A percentile compares a stretch with the other conserved stretches of the same genome.
phyloP scores from a whole-genome alignment of 2,888 invertebrate genomes.

The Troides aeacus region DNA sequence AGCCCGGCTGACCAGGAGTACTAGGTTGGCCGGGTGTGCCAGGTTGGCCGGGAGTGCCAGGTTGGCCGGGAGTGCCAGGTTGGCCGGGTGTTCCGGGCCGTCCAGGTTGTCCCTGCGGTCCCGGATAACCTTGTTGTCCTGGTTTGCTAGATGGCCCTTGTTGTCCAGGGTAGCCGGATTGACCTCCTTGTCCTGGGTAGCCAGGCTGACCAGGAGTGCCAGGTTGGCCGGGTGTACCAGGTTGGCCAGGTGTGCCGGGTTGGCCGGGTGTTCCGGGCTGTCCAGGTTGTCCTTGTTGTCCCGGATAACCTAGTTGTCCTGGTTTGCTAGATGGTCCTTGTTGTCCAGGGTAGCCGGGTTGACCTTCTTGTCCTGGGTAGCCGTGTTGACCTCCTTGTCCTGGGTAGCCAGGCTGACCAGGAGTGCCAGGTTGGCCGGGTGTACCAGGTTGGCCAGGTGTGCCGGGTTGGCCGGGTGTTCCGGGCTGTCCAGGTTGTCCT shows the following conservation, averaged over 20 bases:
- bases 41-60: no score
- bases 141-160: constrained; percentile 45
- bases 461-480: constrained; percentile 34
- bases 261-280: constrained; percentile 37
- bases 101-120: constrained; percentile 32
- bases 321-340: constrained; percentile 34
- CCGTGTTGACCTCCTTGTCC: constrained; percentile 37
- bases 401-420: constrained; percentile 46
- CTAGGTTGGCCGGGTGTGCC: constrained; percentile 28
- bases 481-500: constrained; percentile 4
- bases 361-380: constrained; percentile 41
- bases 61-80: constrained; percentile 4
- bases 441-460: constrained; percentile 38
- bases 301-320: constrained; percentile 36
- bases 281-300: constrained; percentile 22
- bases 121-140: constrained; percentile 37
- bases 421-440: constrained; percentile 41
- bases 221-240: background rate
- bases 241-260: constrained; percentile 35
- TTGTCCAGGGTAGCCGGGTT: constrained; percentile 39
- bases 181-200: constrained; percentile 35
- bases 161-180: constrained; percentile 40
- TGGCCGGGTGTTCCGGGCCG: constrained; percentile 14
- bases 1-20: constrained; percentile 24
- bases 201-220: constrained; percentile 39